Percentiles rank a stretch among this genome's conserved stretches.
Evolutionary conservation across 2,113 vertebrate species (phyloP).

Genomic region (Collichthys lucidus): DNA sequence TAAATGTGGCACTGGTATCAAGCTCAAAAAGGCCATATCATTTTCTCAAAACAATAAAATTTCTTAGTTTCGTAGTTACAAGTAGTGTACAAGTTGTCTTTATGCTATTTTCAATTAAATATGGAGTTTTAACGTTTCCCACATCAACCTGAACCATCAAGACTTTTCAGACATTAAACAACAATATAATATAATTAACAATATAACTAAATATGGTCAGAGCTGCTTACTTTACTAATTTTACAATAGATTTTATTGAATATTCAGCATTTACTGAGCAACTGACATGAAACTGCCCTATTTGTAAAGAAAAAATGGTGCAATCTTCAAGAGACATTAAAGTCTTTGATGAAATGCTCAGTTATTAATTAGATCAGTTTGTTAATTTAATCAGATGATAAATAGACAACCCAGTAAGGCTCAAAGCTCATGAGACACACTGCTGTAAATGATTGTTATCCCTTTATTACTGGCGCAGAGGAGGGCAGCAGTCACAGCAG

Average conservation of each 20-base stretch:
- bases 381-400: constrained; percentile 43
- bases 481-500: constrained; percentile 65
- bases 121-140: too few relatives aligned
- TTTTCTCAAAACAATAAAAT: too few relatives aligned
- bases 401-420: constrained; percentile 29
- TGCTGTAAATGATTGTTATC: constrained; percentile 62
- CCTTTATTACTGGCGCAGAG: constrained; percentile 54
- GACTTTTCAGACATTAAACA: too few relatives aligned
- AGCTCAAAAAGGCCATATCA: too few relatives aligned
- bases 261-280: neutral
- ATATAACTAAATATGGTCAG: neutral
- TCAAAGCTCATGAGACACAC: constrained; percentile 33
- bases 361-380: constrained; percentile 25
- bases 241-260: neutral
- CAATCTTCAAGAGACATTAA: constrained; percentile 2
- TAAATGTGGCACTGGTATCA: too few relatives aligned
- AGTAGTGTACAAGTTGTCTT: too few relatives aligned
- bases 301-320: neutral
- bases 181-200: too few relatives aligned
- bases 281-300: neutral
- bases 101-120: too few relatives aligned
- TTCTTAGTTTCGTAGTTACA: too few relatives aligned
- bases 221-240: neutral
- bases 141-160: too few relatives aligned
- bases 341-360: constrained; percentile 11